Conservation (phyloP, 2,113 vertebrate genomes). For the Paratilapia polleni region DNA sequence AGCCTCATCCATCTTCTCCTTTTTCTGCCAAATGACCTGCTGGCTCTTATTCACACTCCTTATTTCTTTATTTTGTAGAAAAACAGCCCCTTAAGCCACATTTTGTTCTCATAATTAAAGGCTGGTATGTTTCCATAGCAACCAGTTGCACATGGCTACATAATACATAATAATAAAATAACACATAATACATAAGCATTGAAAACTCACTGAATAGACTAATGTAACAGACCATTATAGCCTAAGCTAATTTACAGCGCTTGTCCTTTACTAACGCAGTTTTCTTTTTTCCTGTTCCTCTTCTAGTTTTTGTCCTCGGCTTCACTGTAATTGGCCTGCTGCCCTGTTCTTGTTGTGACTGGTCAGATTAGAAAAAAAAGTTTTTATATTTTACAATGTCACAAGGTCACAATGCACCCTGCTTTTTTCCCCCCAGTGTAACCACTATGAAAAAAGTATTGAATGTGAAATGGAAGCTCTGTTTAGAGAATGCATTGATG, state of each 20-base stretch:
- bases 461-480: neutral
- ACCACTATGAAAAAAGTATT: neutral
- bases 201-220: constrained; percentile 51
- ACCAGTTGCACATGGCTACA: constrained; percentile 24
- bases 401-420: constrained; percentile 26
- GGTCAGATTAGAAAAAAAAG: constrained; percentile 21
- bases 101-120: constrained; percentile 33
- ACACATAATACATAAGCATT: constrained; percentile 42
- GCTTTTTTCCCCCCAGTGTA: neutral
- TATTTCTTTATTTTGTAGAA: constrained; percentile 3
- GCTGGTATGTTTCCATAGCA: constrained; percentile 59
- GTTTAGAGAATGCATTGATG: constrained; percentile 20
- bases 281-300: neutral
- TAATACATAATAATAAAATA: constrained; percentile 46
- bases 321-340: constrained; percentile 40
- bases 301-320: constrained; percentile 20
- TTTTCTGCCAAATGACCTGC: neutral
- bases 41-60: neutral
- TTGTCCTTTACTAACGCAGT: constrained; percentile 21
- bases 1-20: neutral
- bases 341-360: constrained; percentile 36
- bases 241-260: constrained; percentile 40
- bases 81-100: neutral
- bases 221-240: constrained; percentile 42
- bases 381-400: constrained; percentile 11